Base-by-base conservation (phyloP, 2,888 invertebrate genomes). In the Melinaea marsaeus region DNA sequence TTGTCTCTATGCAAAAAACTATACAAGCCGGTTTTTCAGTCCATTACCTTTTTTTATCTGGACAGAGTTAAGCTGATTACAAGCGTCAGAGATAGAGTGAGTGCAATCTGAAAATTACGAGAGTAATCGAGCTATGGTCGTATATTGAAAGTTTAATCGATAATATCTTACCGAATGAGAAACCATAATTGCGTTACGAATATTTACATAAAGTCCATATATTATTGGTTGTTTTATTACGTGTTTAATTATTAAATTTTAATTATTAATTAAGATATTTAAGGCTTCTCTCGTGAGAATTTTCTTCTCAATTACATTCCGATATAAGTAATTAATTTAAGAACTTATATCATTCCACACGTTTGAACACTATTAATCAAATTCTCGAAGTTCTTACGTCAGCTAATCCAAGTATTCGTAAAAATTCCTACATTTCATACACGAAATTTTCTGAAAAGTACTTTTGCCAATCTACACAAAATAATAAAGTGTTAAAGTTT, bases 11-110 rank as follows among this genome's bases (percentile, higher is more conserved):
- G 60, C 55, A 63, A 62, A 58, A 70, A 68, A 54, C 66, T 69
- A 71, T 66, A 68, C 74, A 65, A 64, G 64, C 69, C 74, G 68
- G 75, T 78, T 78, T 77, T 83, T 79, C 84, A 81, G 74, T 83
- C 84, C 84, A 85, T 86, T 86, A 83, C 81, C 75, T 79, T 80
- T 84, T 84, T 85, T 81, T 78, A 80, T 82, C 76, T 68, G 72
- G 75, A 68, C 75, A 72, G 75, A 79, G 83, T 80, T 85, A 84
- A 86, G 83, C 84, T 82, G 82, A 86, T 86, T 84, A 85, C 75
- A 71, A 75, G 75, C 79, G 79, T 77, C 79, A 72, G 71, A 77
- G 74, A 78, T 81, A 80, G 75, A 80, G 69, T 61, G 55, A 7
- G 60, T 58, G 59, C 57, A 54, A 51, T 51, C 58, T 57, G 62